Percentiles rank a stretch among this genome's conserved stretches.
phyloP scores from a whole-genome alignment of 2,888 invertebrate species.

The Tyria jacobaeae region DNA sequence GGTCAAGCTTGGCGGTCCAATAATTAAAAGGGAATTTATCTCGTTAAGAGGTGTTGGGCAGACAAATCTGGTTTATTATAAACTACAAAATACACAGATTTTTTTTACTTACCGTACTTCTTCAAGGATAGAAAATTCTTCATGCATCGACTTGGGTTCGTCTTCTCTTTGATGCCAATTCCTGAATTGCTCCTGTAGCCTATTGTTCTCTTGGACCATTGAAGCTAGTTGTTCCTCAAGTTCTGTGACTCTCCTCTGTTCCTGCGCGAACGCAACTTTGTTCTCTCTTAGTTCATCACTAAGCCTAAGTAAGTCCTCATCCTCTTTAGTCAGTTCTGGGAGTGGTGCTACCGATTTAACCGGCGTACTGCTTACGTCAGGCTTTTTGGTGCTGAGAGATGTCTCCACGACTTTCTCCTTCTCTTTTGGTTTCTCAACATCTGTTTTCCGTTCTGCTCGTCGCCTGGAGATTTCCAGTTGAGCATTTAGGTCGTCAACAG shows the following conservation, averaged over 20 bases:
- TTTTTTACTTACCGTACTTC: conserved; percentile 91
- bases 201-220: conserved; percentile 90
- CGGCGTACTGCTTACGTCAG: conserved; percentile 70
- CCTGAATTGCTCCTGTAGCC: conserved; percentile 89
- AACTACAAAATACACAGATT: neutral
- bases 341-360: conserved; percentile 71
- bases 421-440: conserved; percentile 80
- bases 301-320: conserved; percentile 85
- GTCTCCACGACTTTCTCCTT: conserved; percentile 65
- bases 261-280: conserved; percentile 89
- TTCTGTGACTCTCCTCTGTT: conserved; percentile 91
- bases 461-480: conserved; percentile 87
- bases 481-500: conserved; percentile 91
- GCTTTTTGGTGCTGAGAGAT: conserved; percentile 62
- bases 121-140: conserved; percentile 93
- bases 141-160: conserved; percentile 93
- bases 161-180: conserved; percentile 89
- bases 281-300: conserved; percentile 91
- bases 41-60: no score
- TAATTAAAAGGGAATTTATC: neutral
- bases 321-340: conserved; percentile 83
- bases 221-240: conserved; percentile 92
- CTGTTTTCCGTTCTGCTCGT: conserved; percentile 84
- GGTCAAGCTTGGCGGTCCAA: neutral
- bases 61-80: neutral